Conservation (phyloP, 2,113 vertebrate genomes). For the Cranoglanis bouderius region DNA sequence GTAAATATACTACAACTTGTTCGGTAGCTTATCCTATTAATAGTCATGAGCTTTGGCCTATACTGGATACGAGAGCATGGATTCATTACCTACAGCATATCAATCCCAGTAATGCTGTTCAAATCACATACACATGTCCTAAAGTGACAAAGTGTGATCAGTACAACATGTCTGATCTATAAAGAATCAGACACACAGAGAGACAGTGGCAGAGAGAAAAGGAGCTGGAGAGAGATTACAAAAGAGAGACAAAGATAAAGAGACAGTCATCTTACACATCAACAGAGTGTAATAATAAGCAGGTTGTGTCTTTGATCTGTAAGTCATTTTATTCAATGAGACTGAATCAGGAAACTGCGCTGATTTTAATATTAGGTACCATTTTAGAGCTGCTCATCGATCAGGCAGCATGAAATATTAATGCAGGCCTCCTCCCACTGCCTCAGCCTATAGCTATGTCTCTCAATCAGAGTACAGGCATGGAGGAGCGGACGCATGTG, state of each 20-base stretch:
- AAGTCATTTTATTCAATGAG: background rate
- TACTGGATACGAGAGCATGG: background rate
- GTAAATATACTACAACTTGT: background rate
- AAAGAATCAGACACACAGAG: background rate
- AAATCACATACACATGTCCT: background rate
- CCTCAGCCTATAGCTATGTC: constrained; percentile 48
- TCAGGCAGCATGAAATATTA: constrained; percentile 69
- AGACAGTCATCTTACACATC: background rate
- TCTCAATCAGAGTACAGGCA: constrained; percentile 49
- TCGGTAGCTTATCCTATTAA: background rate
- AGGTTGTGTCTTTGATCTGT: background rate
- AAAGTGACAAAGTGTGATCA: constrained; percentile 9
- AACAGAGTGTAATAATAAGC: background rate
- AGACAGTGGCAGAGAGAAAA: background rate
- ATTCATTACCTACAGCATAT: constrained; percentile 28
- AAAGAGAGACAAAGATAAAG: background rate
- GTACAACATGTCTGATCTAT: background rate
- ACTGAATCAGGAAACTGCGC: constrained; percentile 21
- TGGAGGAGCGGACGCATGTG: background rate
- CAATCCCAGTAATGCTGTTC: constrained; percentile 1
- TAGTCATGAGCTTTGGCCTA: background rate
- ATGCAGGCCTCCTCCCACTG: constrained; percentile 59
- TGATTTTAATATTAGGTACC: constrained; percentile 57
- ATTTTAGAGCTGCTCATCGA: constrained; percentile 67
- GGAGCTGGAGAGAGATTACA: background rate